phyloP scores from a whole-genome alignment of 2,113 vertebrate species.

The Gnathonemus echidnorhynchus region DNA sequence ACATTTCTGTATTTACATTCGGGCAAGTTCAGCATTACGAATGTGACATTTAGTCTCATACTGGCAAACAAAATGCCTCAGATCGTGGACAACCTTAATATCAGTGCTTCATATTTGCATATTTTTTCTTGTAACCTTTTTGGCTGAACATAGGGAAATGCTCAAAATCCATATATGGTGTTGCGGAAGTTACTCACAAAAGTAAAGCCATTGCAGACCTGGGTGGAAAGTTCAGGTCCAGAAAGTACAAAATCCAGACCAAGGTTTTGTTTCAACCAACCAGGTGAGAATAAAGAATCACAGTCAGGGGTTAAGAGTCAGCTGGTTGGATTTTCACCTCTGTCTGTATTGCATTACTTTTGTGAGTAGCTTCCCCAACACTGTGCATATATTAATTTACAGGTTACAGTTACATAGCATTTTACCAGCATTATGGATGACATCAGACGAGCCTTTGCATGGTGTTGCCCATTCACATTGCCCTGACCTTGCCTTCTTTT shows the following conservation, averaged over 20 bases:
- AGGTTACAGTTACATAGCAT: neutral
- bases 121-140: neutral
- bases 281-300: neutral
- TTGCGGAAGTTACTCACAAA: neutral
- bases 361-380: neutral
- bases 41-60: neutral
- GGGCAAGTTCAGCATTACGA: neutral
- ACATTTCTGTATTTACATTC: neutral
- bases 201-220: neutral
- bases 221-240: neutral
- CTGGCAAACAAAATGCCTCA: neutral
- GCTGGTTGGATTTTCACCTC: neutral
- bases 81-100: neutral
- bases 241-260: neutral
- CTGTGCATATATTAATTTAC: neutral
- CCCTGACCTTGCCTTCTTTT: neutral
- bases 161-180: neutral
- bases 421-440: neutral
- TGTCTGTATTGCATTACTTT: neutral
- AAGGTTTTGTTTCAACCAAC: neutral
- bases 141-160: neutral
- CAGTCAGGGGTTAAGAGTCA: neutral
- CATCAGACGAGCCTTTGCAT: neutral
- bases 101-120: neutral
- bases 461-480: neutral